These are phyloP conservation scores for Misgurnus mizolepis DNA, from an alignment of 2,113 vertebrate species.

Conservation along the genomic window DNA sequence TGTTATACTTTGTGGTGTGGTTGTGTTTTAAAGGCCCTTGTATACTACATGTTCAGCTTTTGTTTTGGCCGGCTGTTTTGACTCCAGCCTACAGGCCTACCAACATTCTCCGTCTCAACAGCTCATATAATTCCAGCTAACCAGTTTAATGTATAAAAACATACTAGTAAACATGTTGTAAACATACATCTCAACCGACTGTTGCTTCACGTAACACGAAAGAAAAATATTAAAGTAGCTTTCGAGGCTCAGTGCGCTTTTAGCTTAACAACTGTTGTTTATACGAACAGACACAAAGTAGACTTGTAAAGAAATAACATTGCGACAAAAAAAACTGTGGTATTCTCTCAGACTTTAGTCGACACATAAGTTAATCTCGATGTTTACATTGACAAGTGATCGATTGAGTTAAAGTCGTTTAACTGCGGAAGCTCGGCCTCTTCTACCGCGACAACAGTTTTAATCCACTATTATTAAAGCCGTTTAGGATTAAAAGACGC, in stretches of 20 bases:
- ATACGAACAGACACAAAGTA: conserved; percentile 17
- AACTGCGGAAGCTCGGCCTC: conserved; percentile 70
- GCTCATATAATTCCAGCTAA: conserved; percentile 10
- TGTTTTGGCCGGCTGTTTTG: conserved; percentile 28
- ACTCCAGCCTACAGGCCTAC: conserved; percentile 31
- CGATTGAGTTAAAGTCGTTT: not conserved
- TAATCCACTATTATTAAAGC: conserved; percentile 2
- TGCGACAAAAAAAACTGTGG: not conserved
- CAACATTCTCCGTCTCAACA: not conserved
- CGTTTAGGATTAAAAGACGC: not conserved
- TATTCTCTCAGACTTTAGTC: not conserved
- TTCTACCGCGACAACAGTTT: not conserved
- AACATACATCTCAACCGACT: not conserved
- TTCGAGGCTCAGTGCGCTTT: not conserved
- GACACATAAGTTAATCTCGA: not conserved
- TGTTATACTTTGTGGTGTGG: not conserved
- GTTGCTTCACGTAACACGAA: conserved; percentile 17
- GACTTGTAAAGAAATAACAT: not conserved
- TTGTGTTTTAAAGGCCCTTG: conserved; percentile 19
- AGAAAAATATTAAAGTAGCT: not conserved
- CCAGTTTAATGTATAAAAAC: conserved; percentile 10
- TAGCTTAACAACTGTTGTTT: not conserved
- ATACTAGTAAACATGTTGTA: not conserved
- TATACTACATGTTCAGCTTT: conserved; percentile 1
- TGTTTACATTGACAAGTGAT: not conserved